Conservation (phyloP, 2,113 vertebrate genomes). For the Anolis sagrei region DNA sequence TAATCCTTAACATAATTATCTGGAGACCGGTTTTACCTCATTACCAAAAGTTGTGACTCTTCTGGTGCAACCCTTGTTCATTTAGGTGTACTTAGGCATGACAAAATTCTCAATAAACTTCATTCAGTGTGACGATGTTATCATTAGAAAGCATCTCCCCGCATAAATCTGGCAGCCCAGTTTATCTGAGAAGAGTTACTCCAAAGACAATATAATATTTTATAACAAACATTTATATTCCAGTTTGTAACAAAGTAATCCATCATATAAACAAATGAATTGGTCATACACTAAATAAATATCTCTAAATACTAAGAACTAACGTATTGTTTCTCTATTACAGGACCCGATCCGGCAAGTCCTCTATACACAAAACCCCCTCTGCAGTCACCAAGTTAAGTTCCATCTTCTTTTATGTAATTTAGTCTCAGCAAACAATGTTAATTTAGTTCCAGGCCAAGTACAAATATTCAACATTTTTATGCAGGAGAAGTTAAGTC, state of each 20-base stretch:
- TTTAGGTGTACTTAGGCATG: neutral
- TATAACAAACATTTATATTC: slow-evolving; percentile 69
- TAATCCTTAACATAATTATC: neutral
- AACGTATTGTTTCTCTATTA: slow-evolving; percentile 55
- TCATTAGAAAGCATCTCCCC: slow-evolving; percentile 54
- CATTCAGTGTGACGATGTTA: slow-evolving; percentile 33
- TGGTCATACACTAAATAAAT: slow-evolving; percentile 74
- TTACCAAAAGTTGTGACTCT: neutral
- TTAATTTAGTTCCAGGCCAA: slow-evolving; percentile 17
- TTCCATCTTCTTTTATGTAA: slow-evolving; percentile 48
- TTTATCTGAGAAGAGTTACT: slow-evolving; percentile 69
- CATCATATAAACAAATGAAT: slow-evolving; percentile 73
- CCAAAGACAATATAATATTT: slow-evolving; percentile 70
- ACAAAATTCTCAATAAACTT: neutral
- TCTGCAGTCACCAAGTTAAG: slow-evolving; percentile 50
- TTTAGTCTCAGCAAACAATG: slow-evolving; percentile 50
- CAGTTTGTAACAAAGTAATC: slow-evolving; percentile 69
- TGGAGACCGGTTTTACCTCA: neutral
- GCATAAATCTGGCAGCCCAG: slow-evolving; percentile 61
- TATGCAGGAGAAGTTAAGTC: slow-evolving; percentile 2
- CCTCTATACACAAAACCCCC: slow-evolving; percentile 64
- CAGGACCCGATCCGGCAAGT: slow-evolving; percentile 74
- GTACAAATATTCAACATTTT: slow-evolving; percentile 8
- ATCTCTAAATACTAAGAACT: slow-evolving; percentile 64
- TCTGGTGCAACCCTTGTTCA: neutral